These are phyloP conservation scores for Aplidium turbinatum DNA, from an alignment of 23 tunicate species.

Conservation along the genomic window DNA sequence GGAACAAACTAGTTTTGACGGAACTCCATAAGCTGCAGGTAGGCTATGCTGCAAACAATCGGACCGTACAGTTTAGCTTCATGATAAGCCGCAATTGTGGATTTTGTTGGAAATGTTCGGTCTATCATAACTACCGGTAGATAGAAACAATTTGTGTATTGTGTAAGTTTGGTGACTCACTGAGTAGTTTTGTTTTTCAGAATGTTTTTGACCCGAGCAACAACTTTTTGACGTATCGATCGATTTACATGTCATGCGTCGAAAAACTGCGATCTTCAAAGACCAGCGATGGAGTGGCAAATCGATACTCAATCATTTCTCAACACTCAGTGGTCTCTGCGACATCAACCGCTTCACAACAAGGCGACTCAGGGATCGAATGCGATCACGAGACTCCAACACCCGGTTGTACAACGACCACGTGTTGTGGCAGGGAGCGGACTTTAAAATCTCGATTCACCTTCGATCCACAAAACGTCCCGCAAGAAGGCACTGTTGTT, in stretches of 20 bases:
- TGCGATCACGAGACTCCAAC: conserved; percentile 54
- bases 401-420: neutral
- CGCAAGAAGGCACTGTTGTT: conserved; percentile 66
- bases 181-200: conserved; percentile 34
- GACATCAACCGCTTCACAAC: conserved; percentile 69
- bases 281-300: neutral
- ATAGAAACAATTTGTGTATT: no score
- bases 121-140: no score
- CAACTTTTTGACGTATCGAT: conserved; percentile 82
- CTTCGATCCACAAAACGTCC: conserved; percentile 47
- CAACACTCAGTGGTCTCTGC: conserved; percentile 66
- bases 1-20: conserved; percentile 63
- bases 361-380: conserved; percentile 88
- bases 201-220: conserved; percentile 83
- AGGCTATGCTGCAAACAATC: no score
- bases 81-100: no score
- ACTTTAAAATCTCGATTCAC: conserved; percentile 46
- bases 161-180: no score
- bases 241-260: conserved; percentile 55
- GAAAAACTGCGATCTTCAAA: conserved; percentile 35
- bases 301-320: conserved; percentile 55
- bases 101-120: no score
- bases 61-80: no score
- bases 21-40: conserved; percentile 85
- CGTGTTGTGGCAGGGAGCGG: neutral